Evolutionary conservation across 2,888 invertebrate species (phyloP), one percentile per base, ranked within the genome.

Genomic region (Yponomeuta cagnagella): DNA sequence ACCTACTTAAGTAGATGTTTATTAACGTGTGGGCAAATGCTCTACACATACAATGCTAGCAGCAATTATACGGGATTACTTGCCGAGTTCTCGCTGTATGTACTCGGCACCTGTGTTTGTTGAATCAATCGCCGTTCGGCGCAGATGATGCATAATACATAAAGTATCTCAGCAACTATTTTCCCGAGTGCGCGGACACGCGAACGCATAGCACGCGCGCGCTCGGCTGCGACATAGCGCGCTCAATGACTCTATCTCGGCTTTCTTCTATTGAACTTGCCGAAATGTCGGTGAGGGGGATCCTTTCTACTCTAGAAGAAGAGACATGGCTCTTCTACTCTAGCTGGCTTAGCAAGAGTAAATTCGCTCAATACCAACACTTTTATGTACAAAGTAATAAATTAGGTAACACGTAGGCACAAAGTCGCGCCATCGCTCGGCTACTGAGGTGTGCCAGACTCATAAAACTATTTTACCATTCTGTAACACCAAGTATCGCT

Each of bases 181-280:
- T 87, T 88, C 82, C 83, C 83, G 79, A 71, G 69, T 69, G 75
- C 75, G 76, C 77, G 76, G 74, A 76, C 78, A 76, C 82, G 85
- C 85, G 85, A 86, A 77, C 80, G 82, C 84, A 89, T 88, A 84
- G 80, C 87, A 74, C 77, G 74, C 73, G 81, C 73, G 78, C 87
- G 76, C 79, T 86, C 84, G 85, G 77, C 80, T 82, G 88, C 78
- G 75, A 85, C 89, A 79, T 77, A 79, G 30, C 48, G 6, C 58
- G 12, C 23, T 65, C 67, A 81, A 82, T 84, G 82, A 83, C 82
- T 82, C 80, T 77, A 80, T 79, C 80, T 79, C 77, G 80, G 85
- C 87, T 89, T 89, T 88, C 88, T 86, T 88, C 48, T 68, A 48
- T 23, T 52, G 52, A 83, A 82, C 81, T 48, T 48, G 63, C 64